Base-by-base conservation (phyloP, 2,888 invertebrate genomes). In the Eristalinus aeneus region DNA sequence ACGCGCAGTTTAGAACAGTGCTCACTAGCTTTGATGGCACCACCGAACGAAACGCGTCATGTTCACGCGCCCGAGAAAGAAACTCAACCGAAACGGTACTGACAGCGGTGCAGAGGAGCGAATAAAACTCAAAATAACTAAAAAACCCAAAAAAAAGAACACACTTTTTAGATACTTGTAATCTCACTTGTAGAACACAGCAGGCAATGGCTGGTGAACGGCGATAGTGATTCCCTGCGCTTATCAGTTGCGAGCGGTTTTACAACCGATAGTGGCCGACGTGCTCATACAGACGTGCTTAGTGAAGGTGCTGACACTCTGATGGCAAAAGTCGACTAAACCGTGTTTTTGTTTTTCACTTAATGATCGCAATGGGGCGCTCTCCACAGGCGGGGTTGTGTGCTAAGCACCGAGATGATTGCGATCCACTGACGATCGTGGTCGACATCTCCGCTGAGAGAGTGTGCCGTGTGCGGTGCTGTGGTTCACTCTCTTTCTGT, bases 351-450 rank as follows among this genome's bases (percentile, higher is more conserved):
- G 23, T 63, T 54, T 67, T 20, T 27, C 16, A 39, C 69, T 64
- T 83, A 68, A 22, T 31, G 74, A 54, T 34, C 46, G 46, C 32
- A 20, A 31, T 53, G 58, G 31, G 20, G 16, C 23, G 36, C 12
- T 64, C 23, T 46, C n/a, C 64, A 71, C 27, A 34, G 16, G 32
- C 32, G 23, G 39, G 34, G 10, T 11, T n/a, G 82, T 31, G 77
- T 82, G 85, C 60, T 86, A 11, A 65, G 67, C 74, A 74, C 77
- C 60, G 86, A 77, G 77, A 82, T 74, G 81, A 78, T 82, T 69
- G 58, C 54, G 54, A 82, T 86, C 63, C 82, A 86, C 86, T 86
- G 34, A 71, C 32, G 86, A 78, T 81, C 73, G 74, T 54, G 69
- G 61, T 23, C 58, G 54, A 64, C 69, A 69, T 69, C 77, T 39